phyloP scores from a whole-genome alignment of 1,140 invertebrate genomes.

The Nephotettix cincticeps region DNA sequence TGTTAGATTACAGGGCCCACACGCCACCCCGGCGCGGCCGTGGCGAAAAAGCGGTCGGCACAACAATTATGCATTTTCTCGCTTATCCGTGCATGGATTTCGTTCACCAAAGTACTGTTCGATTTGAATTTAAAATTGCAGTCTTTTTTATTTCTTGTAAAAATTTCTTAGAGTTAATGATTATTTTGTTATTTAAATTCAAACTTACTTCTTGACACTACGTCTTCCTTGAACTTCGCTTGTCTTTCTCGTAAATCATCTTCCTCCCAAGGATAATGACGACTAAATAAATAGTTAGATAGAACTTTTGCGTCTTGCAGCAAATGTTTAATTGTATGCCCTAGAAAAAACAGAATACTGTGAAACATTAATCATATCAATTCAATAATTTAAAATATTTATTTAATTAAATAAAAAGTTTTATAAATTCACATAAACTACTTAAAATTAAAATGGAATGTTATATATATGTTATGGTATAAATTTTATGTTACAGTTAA shows the following conservation, averaged over 20 bases:
- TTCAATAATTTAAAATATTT: not conserved
- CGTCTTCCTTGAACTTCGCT: constrained; percentile 44
- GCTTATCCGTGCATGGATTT: no score
- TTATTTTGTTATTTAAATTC: no score
- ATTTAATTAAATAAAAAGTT: not conserved
- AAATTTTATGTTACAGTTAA: no score
- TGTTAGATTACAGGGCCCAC: no score
- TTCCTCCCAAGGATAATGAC: constrained; percentile 62
- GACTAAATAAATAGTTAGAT: constrained; percentile 56
- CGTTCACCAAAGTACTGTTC: no score
- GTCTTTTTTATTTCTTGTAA: no score
- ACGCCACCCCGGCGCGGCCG: no score
- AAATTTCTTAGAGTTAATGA: no score
- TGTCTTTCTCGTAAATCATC: constrained; percentile 52
- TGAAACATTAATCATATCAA: not conserved
- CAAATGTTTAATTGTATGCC: constrained; percentile 54
- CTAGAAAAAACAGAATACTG: constrained; percentile 42
- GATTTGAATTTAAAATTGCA: no score
- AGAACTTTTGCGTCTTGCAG: constrained; percentile 54
- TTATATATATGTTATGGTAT: not conserved
- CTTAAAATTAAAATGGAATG: not conserved
- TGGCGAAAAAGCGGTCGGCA: no score
- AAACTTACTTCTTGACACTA: constrained; percentile 33
- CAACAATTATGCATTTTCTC: no score
- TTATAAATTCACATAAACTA: not conserved